Evolutionary conservation across 2,797 vertebrate species (phyloP).

Genomic region (Adrianichthys oophorus): DNA sequence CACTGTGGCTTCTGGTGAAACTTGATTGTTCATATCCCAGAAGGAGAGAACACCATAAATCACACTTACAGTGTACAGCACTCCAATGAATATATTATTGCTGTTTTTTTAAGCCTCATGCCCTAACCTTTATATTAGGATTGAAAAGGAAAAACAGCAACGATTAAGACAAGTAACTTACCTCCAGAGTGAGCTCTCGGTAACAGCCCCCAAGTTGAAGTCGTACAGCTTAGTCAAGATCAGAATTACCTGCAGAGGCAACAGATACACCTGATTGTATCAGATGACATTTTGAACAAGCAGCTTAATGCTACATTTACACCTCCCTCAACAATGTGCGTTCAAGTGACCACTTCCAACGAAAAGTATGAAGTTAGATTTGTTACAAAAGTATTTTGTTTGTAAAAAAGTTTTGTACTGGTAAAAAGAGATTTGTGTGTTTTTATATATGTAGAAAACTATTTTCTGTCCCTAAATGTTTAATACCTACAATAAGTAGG

Average conservation of each 20-base stretch:
- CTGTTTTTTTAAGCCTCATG: constrained; percentile 54
- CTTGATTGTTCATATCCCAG: constrained; percentile 66
- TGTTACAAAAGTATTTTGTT: too few relatives aligned
- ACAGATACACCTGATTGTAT: constrained; percentile 49
- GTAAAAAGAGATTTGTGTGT: too few relatives aligned
- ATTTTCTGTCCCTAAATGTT: too few relatives aligned
- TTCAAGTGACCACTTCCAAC: too few relatives aligned
- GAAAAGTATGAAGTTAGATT: too few relatives aligned
- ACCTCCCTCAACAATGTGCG: too few relatives aligned
- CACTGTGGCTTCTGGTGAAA: constrained; percentile 63
- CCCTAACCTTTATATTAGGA: constrained; percentile 25
- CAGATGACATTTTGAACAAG: constrained; percentile 18
- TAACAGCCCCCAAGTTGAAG: constrained; percentile 95
- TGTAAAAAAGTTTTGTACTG: too few relatives aligned
- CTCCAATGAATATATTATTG: constrained; percentile 66
- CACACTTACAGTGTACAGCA: constrained; percentile 48
- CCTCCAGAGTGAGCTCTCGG: constrained; percentile 98
- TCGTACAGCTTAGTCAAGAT: constrained; percentile 98
- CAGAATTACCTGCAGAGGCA: constrained; percentile 88
- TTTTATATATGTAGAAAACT: too few relatives aligned
- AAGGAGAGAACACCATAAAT: constrained; percentile 62
- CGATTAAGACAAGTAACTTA: constrained; percentile 69
- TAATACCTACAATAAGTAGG: too few relatives aligned
- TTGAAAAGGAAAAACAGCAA: constrained; percentile 16
- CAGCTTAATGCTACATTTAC: too few relatives aligned